phyloP scores from a whole-genome alignment of 2,797 vertebrate genomes.

The Prunella strophiata region DNA sequence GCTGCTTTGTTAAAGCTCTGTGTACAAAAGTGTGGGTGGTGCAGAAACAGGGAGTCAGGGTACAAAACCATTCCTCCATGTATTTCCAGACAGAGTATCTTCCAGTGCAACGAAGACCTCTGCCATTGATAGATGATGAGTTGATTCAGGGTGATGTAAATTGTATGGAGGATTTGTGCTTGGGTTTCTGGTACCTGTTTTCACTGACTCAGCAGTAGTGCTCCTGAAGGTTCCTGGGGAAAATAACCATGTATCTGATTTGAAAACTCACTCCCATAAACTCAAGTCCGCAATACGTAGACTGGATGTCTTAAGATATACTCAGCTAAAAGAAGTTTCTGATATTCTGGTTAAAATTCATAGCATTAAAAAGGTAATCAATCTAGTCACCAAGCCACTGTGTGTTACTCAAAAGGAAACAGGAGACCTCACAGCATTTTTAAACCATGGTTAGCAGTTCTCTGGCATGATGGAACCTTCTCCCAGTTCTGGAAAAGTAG shows the following conservation, averaged over 20 bases:
- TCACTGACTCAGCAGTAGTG: not conserved
- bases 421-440: not conserved
- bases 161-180: not conserved
- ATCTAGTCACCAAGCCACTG: not conserved
- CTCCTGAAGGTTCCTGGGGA: not conserved
- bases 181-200: not conserved
- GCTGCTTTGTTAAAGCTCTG: not conserved
- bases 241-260: not conserved
- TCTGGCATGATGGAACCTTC: not conserved
- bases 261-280: not conserved
- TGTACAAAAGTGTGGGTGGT: not conserved
- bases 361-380: not conserved
- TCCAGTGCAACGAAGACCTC: not conserved
- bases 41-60: not conserved
- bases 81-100: not conserved
- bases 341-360: not conserved
- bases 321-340: not conserved
- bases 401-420: not conserved
- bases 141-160: not conserved
- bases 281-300: not conserved
- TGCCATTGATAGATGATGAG: not conserved
- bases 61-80: fast-evolving
- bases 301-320: not conserved
- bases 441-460: not conserved
- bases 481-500: not conserved